Evolutionary conservation across 2,888 invertebrate genomes (phyloP), one percentile per base, ranked within the genome.

Genomic region (Diarsia mendica): DNA sequence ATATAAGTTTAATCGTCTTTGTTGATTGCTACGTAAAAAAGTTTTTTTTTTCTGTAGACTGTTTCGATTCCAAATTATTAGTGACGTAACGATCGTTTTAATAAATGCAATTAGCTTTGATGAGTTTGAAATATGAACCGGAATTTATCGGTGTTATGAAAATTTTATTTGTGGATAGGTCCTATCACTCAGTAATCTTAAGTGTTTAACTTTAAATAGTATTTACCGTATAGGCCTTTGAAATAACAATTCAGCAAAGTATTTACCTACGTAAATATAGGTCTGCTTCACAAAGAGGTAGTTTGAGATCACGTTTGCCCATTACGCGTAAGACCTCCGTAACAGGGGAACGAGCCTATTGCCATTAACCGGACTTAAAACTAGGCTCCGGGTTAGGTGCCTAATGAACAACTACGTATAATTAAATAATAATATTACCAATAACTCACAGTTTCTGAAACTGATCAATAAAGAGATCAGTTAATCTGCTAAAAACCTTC

Each of bases 81-180:
- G 48, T 64, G 61, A 20, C 64, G 46, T 23, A 66, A n/a, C 48
- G 49, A 48, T 69, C 60, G 68, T 75, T 72, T 72, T 39, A 23
- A 69, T 44, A 76, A 69, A 64, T 68, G 39, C 33, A 55, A 39
- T 48, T 33, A 53, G 6, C n/a, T 60, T 58, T 63, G 66, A 70
- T 48, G n/a, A 18, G 20, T 13, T 13, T 78, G 44, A 49, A 46
- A 53, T 53, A 49, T 68, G 58, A 60, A 68, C 49, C 10, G 15
- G 55, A 53, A 55, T 69, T 78, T 66, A 53, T 39, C 64, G 13
- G 0, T 61, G 48, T 65, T 58, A 51, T 20, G n/a, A 3, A n/a
- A 64, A 67, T 70, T 33, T 79, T 23, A 64, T 72, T 39, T 63
- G 20, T 11, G 33, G 44, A 11, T 61, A n/a, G 3, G 13, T 49